phyloP scores from a whole-genome alignment of 2,113 vertebrate species.

The Austrofundulus limnaeus region DNA sequence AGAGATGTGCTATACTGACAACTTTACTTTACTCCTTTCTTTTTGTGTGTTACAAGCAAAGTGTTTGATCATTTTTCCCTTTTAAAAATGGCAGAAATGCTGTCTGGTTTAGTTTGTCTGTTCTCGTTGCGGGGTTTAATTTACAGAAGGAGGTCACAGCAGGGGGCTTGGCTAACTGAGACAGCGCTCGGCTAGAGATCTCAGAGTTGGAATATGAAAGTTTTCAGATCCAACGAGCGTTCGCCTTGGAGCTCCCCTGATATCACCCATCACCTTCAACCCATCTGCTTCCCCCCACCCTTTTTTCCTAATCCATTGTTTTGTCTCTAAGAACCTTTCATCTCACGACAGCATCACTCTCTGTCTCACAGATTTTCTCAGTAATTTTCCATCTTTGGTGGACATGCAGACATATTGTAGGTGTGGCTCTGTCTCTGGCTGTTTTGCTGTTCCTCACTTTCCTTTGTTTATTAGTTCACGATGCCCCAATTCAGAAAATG shows the following conservation, averaged over 20 bases:
- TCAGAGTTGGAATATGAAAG: conserved; percentile 73
- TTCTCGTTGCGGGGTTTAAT: conserved; percentile 51
- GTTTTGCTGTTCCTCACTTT: no score
- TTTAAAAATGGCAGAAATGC: conserved; percentile 17
- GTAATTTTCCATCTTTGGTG: conserved; percentile 33
- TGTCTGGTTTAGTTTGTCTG: conserved; percentile 27
- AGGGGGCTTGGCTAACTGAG: conserved; percentile 53
- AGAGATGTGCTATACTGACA: neutral
- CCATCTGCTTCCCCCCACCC: conserved; percentile 20
- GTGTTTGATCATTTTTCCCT: conserved; percentile 28
- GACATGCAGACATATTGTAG: neutral
- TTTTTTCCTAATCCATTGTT: conserved; percentile 48
- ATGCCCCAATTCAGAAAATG: neutral
- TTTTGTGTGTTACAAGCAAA: conserved; percentile 23
- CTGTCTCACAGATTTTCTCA: conserved; percentile 25
- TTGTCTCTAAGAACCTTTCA: conserved; percentile 58
- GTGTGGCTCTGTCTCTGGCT: neutral
- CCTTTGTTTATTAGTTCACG: neutral
- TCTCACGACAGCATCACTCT: conserved; percentile 41
- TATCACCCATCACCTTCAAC: conserved; percentile 58
- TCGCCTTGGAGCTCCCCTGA: conserved; percentile 62
- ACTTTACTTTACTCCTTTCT: conserved; percentile 16
- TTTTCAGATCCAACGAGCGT: conserved; percentile 68
- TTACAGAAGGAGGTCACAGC: conserved; percentile 76
- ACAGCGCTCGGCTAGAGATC: conserved; percentile 47